Percentiles rank a stretch among this genome's conserved stretches.
Conservation (phyloP, 2,888 invertebrate species). For the Synergus japonicus region DNA sequence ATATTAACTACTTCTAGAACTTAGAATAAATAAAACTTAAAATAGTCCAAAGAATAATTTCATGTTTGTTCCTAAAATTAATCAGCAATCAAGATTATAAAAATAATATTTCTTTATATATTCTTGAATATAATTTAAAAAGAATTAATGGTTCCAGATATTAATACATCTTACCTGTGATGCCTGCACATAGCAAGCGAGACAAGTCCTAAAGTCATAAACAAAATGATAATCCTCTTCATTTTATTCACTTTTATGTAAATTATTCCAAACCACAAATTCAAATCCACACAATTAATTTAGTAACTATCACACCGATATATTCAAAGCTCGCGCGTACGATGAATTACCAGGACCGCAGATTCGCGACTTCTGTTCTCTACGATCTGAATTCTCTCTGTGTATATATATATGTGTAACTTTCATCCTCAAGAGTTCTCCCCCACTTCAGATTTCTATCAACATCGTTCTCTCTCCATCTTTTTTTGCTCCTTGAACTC, state of each 20-base stretch:
- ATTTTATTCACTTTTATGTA: constrained; percentile 47
- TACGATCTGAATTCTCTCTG: constrained; percentile 62
- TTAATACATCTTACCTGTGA: constrained; percentile 62
- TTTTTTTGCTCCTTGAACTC: constrained; percentile 52
- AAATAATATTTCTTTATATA: background rate
- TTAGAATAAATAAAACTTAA: background rate
- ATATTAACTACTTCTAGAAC: background rate
- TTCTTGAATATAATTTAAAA: background rate
- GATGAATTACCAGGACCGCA: constrained; percentile 13
- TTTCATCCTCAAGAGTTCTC: constrained; percentile 65
- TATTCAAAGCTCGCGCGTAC: constrained; percentile 46
- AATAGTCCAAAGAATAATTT: background rate
- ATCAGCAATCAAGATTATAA: background rate
- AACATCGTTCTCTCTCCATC: constrained; percentile 57
- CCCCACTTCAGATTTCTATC: constrained; percentile 53
- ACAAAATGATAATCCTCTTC: constrained; percentile 51
- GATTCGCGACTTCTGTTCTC: constrained; percentile 45
- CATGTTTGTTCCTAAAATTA: background rate
- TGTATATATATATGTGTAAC: constrained; percentile 60
- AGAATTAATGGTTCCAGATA: background rate
- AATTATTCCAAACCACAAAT: background rate
- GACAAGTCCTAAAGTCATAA: constrained; percentile 54
- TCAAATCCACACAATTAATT: background rate
- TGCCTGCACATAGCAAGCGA: constrained; percentile 57
- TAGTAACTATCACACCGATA: background rate